Evolutionary conservation across 2,113 vertebrate species (phyloP).

Genomic region (Meles meles): DNA sequence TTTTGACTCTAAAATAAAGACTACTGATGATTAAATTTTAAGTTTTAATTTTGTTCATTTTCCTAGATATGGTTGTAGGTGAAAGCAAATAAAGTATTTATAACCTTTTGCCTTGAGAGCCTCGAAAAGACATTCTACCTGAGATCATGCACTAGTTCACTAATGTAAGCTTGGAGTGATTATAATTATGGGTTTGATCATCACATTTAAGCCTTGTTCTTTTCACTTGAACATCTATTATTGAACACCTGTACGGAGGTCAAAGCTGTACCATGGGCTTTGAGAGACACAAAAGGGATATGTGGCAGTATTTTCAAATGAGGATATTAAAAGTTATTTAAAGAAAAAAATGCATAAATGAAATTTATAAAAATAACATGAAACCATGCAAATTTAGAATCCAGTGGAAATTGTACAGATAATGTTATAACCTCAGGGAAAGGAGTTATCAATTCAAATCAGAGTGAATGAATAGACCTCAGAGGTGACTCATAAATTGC

Average conservation of each 20-base stretch:
- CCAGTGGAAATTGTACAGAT: neutral
- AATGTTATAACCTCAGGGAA: neutral
- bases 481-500: neutral
- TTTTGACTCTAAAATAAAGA: neutral
- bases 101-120: neutral
- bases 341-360: neutral
- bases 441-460: neutral
- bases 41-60: neutral
- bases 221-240: neutral
- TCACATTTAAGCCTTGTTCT: neutral
- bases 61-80: neutral
- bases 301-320: neutral
- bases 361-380: neutral
- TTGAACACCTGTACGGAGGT: conserved; percentile 26
- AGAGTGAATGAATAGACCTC: neutral
- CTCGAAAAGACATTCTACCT: neutral
- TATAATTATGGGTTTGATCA: neutral
- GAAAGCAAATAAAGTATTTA: neutral
- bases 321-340: neutral
- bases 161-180: neutral
- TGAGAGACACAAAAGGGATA: neutral
- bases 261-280: neutral
- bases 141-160: neutral
- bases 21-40: neutral
- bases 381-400: conserved; percentile 9